Conservation (phyloP, 1,140 invertebrate genomes). For the Drosophila suzukii region DNA sequence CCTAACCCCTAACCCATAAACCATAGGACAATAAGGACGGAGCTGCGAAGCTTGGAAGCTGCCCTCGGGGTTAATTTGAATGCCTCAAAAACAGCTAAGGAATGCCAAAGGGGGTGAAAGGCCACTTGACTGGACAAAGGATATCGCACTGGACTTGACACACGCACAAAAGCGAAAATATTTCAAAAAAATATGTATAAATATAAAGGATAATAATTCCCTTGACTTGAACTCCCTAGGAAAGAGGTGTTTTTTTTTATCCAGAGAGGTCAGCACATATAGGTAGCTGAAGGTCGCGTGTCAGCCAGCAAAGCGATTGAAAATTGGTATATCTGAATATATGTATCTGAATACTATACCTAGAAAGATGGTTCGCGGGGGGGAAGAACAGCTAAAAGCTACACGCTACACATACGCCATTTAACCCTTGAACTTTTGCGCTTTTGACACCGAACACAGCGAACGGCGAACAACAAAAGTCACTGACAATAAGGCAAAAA, state of each 20-base stretch:
- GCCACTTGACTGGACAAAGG: constrained; percentile 78
- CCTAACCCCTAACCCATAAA: background rate
- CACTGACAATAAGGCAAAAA: constrained; percentile 48
- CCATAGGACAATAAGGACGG: constrained; percentile 56
- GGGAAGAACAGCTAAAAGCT: background rate
- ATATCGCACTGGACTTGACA: constrained; percentile 72
- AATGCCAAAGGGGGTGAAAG: constrained; percentile 18
- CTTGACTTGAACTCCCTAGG: background rate
- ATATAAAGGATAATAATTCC: background rate
- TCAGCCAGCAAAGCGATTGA: constrained; percentile 24
- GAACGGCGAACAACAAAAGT: constrained; percentile 43
- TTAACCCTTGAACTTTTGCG: constrained; percentile 79
- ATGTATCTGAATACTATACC: background rate
- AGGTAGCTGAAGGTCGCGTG: constrained; percentile 18
- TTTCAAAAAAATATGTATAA: background rate
- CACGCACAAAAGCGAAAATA: constrained; percentile 61
- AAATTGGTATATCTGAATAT: background rate
- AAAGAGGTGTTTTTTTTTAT: constrained; percentile 3
- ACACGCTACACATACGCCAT: constrained; percentile 35
- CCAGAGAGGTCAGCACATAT: constrained; percentile 43
- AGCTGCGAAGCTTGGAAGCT: constrained; percentile 47
- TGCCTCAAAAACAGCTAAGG: constrained; percentile 46
- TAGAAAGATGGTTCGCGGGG: background rate
- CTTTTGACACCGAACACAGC: constrained; percentile 54
- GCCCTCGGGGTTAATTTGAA: constrained; percentile 75